Base-by-base conservation (phyloP, 2,888 invertebrate genomes). In the Syritta pipiens region DNA sequence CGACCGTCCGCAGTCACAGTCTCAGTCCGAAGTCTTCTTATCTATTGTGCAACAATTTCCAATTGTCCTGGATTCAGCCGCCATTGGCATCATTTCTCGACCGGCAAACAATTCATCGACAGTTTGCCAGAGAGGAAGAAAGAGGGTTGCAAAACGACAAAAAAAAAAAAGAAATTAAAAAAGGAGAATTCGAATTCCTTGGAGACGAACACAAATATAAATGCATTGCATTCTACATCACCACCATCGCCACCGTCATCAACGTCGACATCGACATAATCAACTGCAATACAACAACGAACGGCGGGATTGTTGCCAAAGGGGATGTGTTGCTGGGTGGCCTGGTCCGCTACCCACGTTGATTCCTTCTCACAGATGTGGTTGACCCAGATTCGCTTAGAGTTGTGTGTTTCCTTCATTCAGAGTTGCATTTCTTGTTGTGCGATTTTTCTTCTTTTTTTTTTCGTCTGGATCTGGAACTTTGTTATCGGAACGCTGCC, bases 11-110 rank as follows among this genome's bases (percentile, higher is more conserved):
- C 26, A 57, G 62, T 42, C 49, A 49, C 19, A 20, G 42, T 51
- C 26, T 48, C 48, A 44, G 30, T 19, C 37, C 17, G 10, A 19
- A 51, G 44, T 35, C 49, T 26, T 60, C 53, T 57, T 48, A 69
- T 42, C 55, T 76, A 44, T 63, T 76, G 69, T 63, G 42, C 69
- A 69, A 63, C 76, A 69, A 57, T 69, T 69, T 69, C 22, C 75
- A 68, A 75, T 68, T 75, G 68, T 68, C 55, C 69, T 51, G 42
- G 37, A 69, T 69, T 26, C 57, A 12, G 24, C 48, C 60, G 30
- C 60, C 48, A 74, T 74, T 44, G 71, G 65, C 65, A 65, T 75
- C 32, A 57, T 75, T 75, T 63, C 62, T 49, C 35, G 57, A 69
- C 55, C 69, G 51, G 44, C 62, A 63, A 69, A 57, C 57, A 51